Base-by-base conservation (phyloP, 2,797 vertebrate species). In the Yasuhikotakia modesta region DNA sequence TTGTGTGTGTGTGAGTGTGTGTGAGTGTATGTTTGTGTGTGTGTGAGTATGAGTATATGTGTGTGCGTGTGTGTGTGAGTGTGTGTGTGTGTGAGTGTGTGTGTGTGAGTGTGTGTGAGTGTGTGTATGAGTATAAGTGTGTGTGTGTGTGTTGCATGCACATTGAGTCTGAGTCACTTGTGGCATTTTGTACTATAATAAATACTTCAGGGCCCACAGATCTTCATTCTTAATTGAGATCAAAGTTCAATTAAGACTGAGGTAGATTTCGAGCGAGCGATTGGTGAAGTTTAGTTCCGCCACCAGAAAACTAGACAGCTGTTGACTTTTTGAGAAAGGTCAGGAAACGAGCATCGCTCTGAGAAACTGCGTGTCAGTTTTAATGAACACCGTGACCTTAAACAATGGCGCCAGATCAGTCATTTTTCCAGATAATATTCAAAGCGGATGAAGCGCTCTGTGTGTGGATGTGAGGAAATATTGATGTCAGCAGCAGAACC, bases 331-430 rank as follows among this genome's bases (percentile, higher is more conserved):
- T 83, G 79, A 63, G 81, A 91, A 93, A 93, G 92, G 91, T 92
- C 92, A 90, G 83, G 76, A 61, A 83, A 84, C 78, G 80, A 84
- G 85, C 86, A 87, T 83, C 83, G 85, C 83, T 80, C 88, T 85
- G 87, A 91, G 85, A 86, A 89, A 86, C 88, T 75, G 87, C 85
- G 86, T 90, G 90, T 91, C 89, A 86, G 81, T 87, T 91, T 92
- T 92, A 92, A 92, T 92, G 91, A 92, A 92, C 87, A 87, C 78
- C 64, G 79, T 93, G 92, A 93, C 92, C 92, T 93, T 93, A 90
- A 90, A 89, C 87, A 87, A 87, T 85, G 87, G 87, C 84, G 87
- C 87, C 77, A 72, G 86, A 91, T 92, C 88, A 86, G 85, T 91
- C 83, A 83, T 53, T 66, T 79, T 67, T 32, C 35, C 85, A 85